phyloP scores from a whole-genome alignment of 2,888 invertebrate species.

The Rambutsinella grinnellia region DNA sequence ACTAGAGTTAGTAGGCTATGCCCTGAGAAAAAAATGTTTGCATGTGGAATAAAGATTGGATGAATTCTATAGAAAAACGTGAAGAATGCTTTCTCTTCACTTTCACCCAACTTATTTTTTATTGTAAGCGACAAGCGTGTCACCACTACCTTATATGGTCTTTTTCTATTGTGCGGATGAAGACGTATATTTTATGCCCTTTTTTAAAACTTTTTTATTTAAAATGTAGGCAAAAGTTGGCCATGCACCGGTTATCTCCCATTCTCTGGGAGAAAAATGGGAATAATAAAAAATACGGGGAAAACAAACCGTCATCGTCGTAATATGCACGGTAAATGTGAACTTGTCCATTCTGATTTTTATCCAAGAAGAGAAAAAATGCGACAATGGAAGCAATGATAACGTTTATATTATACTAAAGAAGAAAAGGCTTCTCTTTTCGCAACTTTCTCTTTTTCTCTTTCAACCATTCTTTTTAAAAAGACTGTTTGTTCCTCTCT shows the following conservation, averaged over 20 bases:
- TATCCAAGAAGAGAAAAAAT: constrained; percentile 26
- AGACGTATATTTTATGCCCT: neutral
- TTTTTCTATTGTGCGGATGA: no score
- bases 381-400: constrained; percentile 34
- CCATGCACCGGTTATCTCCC: no score
- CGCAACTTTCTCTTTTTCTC: constrained; percentile 13
- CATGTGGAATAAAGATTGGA: no score
- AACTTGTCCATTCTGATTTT: constrained; percentile 32
- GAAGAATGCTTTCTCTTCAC: constrained; percentile 10
- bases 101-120: constrained; percentile 23
- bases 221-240: constrained; percentile 20
- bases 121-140: constrained; percentile 43
- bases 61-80: neutral
- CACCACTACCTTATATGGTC: constrained; percentile 20
- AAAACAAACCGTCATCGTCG: constrained; percentile 42
- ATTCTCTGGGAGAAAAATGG: constrained; percentile 18
- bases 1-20: no score
- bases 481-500: constrained; percentile 6
- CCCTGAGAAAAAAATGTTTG: no score
- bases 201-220: constrained; percentile 6
- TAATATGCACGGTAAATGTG: constrained; percentile 34
- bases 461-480: constrained; percentile 5
- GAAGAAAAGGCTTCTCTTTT: constrained; percentile 22
- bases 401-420: constrained; percentile 48
- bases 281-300: constrained; percentile 27